Evolutionary conservation across 2,113 vertebrate species (phyloP), one percentile per base, ranked within the genome.

Genomic region (Phylloscopus trochilus): DNA sequence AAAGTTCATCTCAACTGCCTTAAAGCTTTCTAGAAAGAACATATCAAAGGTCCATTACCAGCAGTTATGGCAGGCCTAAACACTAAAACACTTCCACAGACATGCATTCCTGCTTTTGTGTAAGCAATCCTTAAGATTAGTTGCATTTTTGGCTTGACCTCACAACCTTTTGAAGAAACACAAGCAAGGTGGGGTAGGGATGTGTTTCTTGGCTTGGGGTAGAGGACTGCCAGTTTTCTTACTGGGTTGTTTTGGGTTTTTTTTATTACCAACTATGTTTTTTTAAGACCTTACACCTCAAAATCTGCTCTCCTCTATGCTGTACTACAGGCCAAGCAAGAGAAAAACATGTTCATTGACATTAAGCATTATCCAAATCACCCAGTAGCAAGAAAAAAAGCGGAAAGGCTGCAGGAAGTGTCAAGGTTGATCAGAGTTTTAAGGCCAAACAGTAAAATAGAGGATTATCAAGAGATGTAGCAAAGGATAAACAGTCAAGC

Each of bases 121-220:
- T 7, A 86, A 69, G 16, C 24, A 52, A 53, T 22, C 16, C 19
- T 83, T 55, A 76, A 44, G 27, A 82, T 24, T 18, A 88, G 12
- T 17, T 31, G 16, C 26, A 47, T 23, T 89, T 33, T 15, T 69
- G 55, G 46, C 55, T 69, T 47, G 41, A 62, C 12, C 11, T 49
- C 47, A 62, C 21, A 62, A 5, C 3, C 15, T 43, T 62, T 33
- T 28, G 41, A 76, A 35, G 21, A 83, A 69, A 55, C 16, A 15
- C 44, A 80, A 55, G 46, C 3, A 26, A 26, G 14, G 5, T 5
- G 0, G 3, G 3, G 3, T 15, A 14, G 6, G 1, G 4, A 6
- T 4, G 26, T 33, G 3, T 4, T 21, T 63, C 88, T 28, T 33
- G 4, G 9, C 67, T 82, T 70, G 18, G 10, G 6, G 9, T 52